These are phyloP conservation scores for Pegoplata infirma DNA, from an alignment of 2,888 invertebrate genomes.

Conservation along the genomic window DNA sequence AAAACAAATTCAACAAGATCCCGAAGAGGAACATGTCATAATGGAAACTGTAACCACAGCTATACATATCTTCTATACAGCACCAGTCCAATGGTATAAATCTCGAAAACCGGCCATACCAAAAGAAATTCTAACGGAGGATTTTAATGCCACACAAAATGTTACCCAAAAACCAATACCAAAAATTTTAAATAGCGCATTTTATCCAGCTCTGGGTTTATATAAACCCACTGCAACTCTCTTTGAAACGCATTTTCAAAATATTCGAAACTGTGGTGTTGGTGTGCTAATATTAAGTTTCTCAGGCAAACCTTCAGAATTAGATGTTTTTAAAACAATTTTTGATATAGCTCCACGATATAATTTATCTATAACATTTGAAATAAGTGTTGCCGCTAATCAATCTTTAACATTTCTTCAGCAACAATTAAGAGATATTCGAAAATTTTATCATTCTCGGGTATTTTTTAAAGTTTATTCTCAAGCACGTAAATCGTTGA, in stretches of 20 bases:
- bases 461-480: constrained; percentile 76
- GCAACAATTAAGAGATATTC: constrained; percentile 76
- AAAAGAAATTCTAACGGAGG: constrained; percentile 61
- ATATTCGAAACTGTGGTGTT: constrained; percentile 81
- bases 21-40: constrained; percentile 70
- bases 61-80: constrained; percentile 77
- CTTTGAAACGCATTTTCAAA: constrained; percentile 81
- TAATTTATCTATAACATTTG: constrained; percentile 80
- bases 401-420: constrained; percentile 79
- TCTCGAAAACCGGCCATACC: constrained; percentile 67
- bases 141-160: constrained; percentile 29
- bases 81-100: constrained; percentile 77
- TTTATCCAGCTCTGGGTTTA: constrained; percentile 75
- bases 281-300: constrained; percentile 82
- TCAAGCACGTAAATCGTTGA: constrained; percentile 69
- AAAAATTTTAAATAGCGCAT: constrained; percentile 74
- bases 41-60: constrained; percentile 71
- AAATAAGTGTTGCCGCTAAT: constrained; percentile 81
- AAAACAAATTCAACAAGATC: constrained; percentile 66
- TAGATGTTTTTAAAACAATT: constrained; percentile 75
- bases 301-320: constrained; percentile 69
- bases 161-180: constrained; percentile 59
- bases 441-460: constrained; percentile 66
- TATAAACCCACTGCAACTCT: constrained; percentile 75
- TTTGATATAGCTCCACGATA: constrained; percentile 78